Evolutionary conservation across 2,888 invertebrate species (phyloP).

Genomic region (Lacanobia wlatinum): DNA sequence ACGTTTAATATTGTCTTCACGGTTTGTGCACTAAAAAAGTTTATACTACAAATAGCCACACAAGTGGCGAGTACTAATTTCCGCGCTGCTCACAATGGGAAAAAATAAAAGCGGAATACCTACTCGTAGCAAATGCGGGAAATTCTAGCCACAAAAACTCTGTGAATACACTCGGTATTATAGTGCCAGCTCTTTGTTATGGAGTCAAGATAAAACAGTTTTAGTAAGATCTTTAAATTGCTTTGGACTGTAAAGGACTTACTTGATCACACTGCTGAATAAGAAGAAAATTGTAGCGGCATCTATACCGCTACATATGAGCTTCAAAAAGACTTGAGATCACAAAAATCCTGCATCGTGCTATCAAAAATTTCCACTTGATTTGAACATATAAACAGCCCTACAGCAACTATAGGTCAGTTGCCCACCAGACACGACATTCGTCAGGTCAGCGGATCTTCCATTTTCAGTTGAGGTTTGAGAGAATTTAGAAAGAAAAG

Average conservation of each 20-base stretch:
- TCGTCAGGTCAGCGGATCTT: too few species aligned
- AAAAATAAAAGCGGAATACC: conserved; percentile 40
- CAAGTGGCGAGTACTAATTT: conserved; percentile 57
- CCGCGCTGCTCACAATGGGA: conserved; percentile 37
- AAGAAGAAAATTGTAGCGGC: background rate
- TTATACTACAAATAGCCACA: conserved; percentile 48
- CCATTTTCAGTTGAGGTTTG: too few species aligned
- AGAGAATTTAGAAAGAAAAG: too few species aligned
- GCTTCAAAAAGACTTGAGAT: too few species aligned
- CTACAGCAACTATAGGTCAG: too few species aligned
- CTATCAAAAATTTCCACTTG: too few species aligned
- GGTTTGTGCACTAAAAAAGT: conserved; percentile 48
- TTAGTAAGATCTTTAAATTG: conserved; percentile 3
- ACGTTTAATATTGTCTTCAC: conserved; percentile 41
- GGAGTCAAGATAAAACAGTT: conserved; percentile 8
- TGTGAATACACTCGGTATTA: conserved; percentile 42
- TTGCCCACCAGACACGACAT: too few species aligned
- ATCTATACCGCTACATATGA: too few species aligned
- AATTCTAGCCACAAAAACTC: conserved; percentile 52
- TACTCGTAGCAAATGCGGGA: conserved; percentile 41
- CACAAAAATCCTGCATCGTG: too few species aligned
- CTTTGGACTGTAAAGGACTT: background rate
- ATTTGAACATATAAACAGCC: too few species aligned
- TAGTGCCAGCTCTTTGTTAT: conserved; percentile 26
- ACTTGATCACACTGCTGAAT: background rate